Evolutionary conservation across 2,797 vertebrate species (phyloP), one percentile per base, ranked within the genome.

Genomic region (Eupleurogrammus muticus): DNA sequence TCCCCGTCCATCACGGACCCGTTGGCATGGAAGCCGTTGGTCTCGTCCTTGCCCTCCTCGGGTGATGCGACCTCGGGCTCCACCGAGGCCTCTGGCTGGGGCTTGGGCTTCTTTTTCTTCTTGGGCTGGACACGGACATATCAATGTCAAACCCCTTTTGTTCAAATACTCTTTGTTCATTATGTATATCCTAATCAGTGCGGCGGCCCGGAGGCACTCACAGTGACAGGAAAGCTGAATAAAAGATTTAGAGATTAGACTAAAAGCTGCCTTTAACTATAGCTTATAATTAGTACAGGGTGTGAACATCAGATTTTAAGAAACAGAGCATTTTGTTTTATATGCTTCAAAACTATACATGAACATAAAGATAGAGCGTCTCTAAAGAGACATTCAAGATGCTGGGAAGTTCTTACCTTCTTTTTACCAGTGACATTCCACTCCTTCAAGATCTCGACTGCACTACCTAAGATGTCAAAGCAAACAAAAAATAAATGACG

Each of bases 361-460:
- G 2, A 5, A 21, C 28, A 54, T 35, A 13, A 44, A 28, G 44
- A 35, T 38, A 47, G 52, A 46, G 13, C 69, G 10, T 53, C 47
- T 70, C 56, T 53, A 49, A 12, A 65, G 16, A 71, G 7, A 20
- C 20, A 60, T 38, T 63, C 8, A 36, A 34, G 42, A 44, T 0
- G n/a, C 40, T 52, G 40, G 11, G 17, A 34, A 58, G 21, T 17
- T 21, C 80, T 51, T 61, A 97, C 97, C 96, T 99, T 99, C 92
- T 98, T 99, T 86, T 99, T 99, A 71, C 97, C 96, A 0, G 97
- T 97, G 57, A 98, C 95, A 60, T 95, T 98, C 97, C 97, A 99
- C 85, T 99, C 97, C 87, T 99, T 99, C 83, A 99, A 90, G 58
- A 99, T 96, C 85, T 98, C 97, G 8, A 91, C 91, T 61, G 97